These are phyloP conservation scores for Metalampra italica DNA, from an alignment of 2,888 invertebrate species.

Conservation along the genomic window DNA sequence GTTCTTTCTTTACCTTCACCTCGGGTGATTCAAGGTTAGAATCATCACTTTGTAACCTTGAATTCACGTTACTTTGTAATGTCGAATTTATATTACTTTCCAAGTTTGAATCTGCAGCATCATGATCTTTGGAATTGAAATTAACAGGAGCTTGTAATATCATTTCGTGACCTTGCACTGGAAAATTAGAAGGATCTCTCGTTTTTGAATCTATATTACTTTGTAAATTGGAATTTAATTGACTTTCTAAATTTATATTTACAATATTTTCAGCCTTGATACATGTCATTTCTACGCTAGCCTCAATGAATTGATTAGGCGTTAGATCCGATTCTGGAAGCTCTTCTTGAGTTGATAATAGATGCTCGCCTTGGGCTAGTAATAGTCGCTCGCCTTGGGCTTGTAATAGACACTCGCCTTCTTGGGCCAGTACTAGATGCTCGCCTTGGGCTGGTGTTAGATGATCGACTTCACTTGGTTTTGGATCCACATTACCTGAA, in stretches of 20 bases:
- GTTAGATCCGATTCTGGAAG: no score
- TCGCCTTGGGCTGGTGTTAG: no score
- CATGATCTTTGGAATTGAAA: neutral
- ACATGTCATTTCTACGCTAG: no score
- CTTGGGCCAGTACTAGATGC: no score
- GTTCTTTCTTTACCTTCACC: constrained; percentile 23
- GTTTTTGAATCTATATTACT: neutral
- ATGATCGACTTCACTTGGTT: no score
- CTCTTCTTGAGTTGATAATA: no score
- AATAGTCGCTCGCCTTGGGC: no score
- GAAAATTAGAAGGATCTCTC: neutral
- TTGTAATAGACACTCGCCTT: no score
- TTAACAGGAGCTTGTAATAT: neutral
- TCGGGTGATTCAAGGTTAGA: neutral
- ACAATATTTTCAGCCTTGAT: no score
- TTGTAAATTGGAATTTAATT: neutral
- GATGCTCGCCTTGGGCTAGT: no score
- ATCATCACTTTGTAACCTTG: neutral
- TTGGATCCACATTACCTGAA: no score
- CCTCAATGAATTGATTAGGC: no score
- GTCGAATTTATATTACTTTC: neutral
- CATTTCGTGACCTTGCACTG: neutral
- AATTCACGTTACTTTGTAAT: neutral
- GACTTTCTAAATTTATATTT: neutral
- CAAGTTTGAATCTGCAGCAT: neutral